Base-by-base conservation (phyloP, 2,797 vertebrate species). In the Girardinus metallicus region DNA sequence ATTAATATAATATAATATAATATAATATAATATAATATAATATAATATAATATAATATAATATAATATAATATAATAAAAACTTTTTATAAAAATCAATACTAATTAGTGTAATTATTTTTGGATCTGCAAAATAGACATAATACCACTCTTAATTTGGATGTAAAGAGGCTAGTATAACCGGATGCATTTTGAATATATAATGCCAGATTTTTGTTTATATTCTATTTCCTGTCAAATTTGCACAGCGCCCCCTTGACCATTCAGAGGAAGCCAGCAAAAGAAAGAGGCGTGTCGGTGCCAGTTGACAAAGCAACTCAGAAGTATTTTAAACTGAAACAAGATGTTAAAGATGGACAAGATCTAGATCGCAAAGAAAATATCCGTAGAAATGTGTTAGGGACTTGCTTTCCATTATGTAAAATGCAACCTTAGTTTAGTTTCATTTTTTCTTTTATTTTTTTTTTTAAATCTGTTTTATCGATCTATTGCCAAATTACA, bases 201-300 rank as follows among this genome's bases (percentile, higher is more conserved):
- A 46, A 72, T 13, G 2, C 21, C 5, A 51, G 68, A 15, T 2
- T 39, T 0, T 73, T 18, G 1, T 1, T 36, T 16, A 44, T 55
- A 16, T 1, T 80, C 43, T 43, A 85, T 80, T 89, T 91, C 88
- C 85, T 85, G 79, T 86, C 3, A 78, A 77, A 83, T 90, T 79
- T 87, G 82, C 76, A 83, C 77, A 29, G n/a, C 5, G 12, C n/a
- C 2, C 2, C n/a, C 21, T 82, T 75, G 72, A 66, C 83, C 86
- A 91, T 49, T 47, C 81, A 78, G 72, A 86, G 36, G 10, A 75
- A 73, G 85, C 83, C 83, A 90, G 75, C 85, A 71, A 36, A 18
- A 53, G 44, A 70, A 46, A 49, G 70, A 74, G 83, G 84, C 13
- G 80, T 77, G 74, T 7, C 79, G n/a, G 10, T 21, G 26, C 12